phyloP scores from a whole-genome alignment of 1,140 invertebrate genomes.

The Magallana angulata region DNA sequence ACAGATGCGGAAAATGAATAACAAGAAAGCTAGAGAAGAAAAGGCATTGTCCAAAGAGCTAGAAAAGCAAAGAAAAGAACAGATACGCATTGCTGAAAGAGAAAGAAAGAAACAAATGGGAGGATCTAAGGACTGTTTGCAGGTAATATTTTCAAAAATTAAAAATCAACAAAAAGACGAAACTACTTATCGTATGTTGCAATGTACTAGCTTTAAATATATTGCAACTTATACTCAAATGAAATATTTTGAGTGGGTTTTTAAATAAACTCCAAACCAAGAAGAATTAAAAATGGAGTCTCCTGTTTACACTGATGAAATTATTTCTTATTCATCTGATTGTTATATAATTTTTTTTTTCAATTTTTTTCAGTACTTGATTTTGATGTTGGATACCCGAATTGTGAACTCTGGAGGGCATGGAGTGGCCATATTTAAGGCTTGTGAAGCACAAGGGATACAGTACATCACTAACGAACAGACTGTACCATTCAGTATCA shows the following conservation, averaged over 20 bases:
- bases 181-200: background rate
- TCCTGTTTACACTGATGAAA: too few relatives aligned
- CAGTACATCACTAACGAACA: slow-evolving; percentile 62
- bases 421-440: slow-evolving; percentile 61
- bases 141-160: slow-evolving; percentile 33
- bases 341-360: too few relatives aligned
- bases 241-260: too few relatives aligned
- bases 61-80: slow-evolving; percentile 51
- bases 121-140: slow-evolving; percentile 47
- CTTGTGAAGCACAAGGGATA: slow-evolving; percentile 61
- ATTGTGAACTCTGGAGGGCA: slow-evolving; percentile 63
- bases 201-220: background rate
- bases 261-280: too few relatives aligned
- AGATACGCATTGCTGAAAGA: slow-evolving; percentile 50
- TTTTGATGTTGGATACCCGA: slow-evolving; percentile 63
- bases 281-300: too few relatives aligned
- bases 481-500: slow-evolving; percentile 61
- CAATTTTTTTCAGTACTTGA: slow-evolving; percentile 59
- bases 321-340: too few relatives aligned
- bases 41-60: slow-evolving; percentile 52
- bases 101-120: slow-evolving; percentile 64
- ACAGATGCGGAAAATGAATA: slow-evolving; percentile 37
- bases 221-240: too few relatives aligned
- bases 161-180: background rate
- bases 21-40: slow-evolving; percentile 52